phyloP scores from a whole-genome alignment of 2,888 invertebrate species.

The Agapostemon virescens region DNA sequence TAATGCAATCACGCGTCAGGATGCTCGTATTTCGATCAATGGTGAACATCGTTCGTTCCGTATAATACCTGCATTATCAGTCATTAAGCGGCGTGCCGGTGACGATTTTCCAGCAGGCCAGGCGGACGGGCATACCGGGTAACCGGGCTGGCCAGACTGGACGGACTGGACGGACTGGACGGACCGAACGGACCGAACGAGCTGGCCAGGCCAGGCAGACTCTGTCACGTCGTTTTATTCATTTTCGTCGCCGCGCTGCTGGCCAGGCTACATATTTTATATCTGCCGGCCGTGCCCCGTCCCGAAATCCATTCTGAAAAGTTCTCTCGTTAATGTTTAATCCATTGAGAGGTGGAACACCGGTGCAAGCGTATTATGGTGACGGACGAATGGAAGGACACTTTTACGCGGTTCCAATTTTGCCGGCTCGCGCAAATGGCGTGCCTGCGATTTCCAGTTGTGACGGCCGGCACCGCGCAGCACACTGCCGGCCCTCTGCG shows the following conservation, averaged over 20 bases:
- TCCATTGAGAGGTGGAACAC: conserved; percentile 41
- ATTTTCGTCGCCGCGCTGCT: conserved; percentile 16
- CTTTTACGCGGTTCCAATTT: conserved; percentile 56
- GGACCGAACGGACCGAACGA: not conserved
- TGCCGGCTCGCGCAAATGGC: conserved; percentile 37
- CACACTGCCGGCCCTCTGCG: conserved; percentile 10
- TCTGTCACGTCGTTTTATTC: conserved; percentile 33
- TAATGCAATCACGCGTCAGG: conserved; percentile 69
- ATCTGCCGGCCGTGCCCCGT: conserved; percentile 21
- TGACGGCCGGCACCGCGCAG: not conserved
- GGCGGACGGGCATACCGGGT: not conserved
- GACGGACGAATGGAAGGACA: conserved; percentile 35
- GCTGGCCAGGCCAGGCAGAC: not conserved
- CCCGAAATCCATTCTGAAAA: conserved; percentile 42
- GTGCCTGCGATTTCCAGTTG: conserved; percentile 22
- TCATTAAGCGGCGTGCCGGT: conserved; percentile 60
- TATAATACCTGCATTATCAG: conserved; percentile 68
- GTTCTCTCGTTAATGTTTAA: conserved; percentile 54
- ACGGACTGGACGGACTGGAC: not conserved
- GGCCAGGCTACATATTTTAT: conserved; percentile 51
- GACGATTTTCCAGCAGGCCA: conserved; percentile 42
- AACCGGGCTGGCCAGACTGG: not conserved
- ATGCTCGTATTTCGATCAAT: conserved; percentile 64
- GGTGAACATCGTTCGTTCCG: conserved; percentile 55
- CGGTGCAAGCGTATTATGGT: conserved; percentile 42